A percentile compares a stretch with the other conserved stretches of the same genome.
These are phyloP conservation scores for Dryobates pubescens DNA, from an alignment of 2,797 vertebrate genomes.

Conservation along the genomic window DNA sequence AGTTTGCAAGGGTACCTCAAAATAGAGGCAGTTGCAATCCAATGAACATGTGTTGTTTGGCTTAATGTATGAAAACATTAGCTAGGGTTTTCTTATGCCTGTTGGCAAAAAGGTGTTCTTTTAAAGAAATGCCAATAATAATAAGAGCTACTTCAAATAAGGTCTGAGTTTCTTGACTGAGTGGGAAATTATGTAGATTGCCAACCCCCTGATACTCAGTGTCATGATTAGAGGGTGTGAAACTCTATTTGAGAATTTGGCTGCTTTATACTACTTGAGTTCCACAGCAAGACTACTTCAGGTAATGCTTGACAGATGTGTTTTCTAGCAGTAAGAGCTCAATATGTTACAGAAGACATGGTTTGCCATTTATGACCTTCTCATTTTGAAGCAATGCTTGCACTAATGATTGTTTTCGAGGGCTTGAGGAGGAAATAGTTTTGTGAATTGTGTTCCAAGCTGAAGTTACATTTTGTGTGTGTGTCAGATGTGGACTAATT, in stretches of 20 bases:
- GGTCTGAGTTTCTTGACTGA: slow-evolving; percentile 42
- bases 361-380: slow-evolving; percentile 30
- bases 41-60: slow-evolving; percentile 46
- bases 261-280: slow-evolving; percentile 59
- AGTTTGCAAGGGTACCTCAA: slow-evolving; percentile 19
- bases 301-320: slow-evolving; percentile 48
- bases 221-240: slow-evolving; percentile 59
- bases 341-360: background rate
- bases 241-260: slow-evolving; percentile 34
- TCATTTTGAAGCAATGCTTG: slow-evolving; percentile 15
- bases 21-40: slow-evolving; percentile 25
- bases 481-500: background rate
- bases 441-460: slow-evolving; percentile 22
- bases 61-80: slow-evolving; percentile 31
- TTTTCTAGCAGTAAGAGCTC: slow-evolving; percentile 44
- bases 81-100: slow-evolving; percentile 37
- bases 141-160: slow-evolving; percentile 54
- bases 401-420: slow-evolving; percentile 1
- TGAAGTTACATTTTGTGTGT: slow-evolving; percentile 12
- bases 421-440: background rate
- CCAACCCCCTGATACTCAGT: slow-evolving; percentile 9
- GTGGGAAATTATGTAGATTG: slow-evolving; percentile 70
- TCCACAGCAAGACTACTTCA: slow-evolving; percentile 47
- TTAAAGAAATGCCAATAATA: slow-evolving; percentile 57
- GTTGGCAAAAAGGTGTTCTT: slow-evolving; percentile 47